A percentile compares a stretch with the other conserved stretches of the same genome.
Conservation (phyloP, 2,888 invertebrate species). For the Dolichomitus sp. region DNA sequence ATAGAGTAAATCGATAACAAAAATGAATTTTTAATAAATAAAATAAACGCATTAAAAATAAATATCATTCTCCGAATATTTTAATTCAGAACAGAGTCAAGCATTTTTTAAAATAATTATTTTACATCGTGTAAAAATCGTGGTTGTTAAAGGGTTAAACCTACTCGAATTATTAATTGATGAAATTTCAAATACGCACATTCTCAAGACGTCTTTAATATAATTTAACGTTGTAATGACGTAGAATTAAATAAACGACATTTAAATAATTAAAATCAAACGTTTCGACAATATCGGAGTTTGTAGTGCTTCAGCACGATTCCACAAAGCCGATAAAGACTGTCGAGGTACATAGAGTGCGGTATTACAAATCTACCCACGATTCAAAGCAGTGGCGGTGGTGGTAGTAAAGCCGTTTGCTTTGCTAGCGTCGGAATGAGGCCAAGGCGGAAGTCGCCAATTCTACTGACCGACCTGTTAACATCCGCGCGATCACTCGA, state of each 20-base stretch:
- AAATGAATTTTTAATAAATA: no score
- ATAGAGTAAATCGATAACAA: no score
- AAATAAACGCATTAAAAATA: no score
- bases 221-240: neutral
- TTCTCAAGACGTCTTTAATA: neutral
- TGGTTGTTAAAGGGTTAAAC: no score
- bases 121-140: no score
- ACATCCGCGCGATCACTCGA: conserved; percentile 71
- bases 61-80: no score
- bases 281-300: neutral
- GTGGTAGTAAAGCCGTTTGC: conserved; percentile 52
- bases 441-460: conserved; percentile 80
- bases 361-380: conserved; percentile 55
- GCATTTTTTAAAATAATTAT: no score
- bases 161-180: no score
- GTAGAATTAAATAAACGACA: neutral
- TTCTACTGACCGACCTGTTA: conserved; percentile 79
- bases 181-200: neutral
- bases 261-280: neutral
- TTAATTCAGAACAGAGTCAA: no score
- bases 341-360: conserved; percentile 16
- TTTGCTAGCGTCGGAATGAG: conserved; percentile 73
- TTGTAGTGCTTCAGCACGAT: conserved; percentile 11
- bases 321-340: conserved; percentile 36
- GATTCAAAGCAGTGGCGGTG: conserved; percentile 48